phyloP scores from a whole-genome alignment of 2,797 vertebrate species.

The Xiphorhynchus erythropygius region DNA sequence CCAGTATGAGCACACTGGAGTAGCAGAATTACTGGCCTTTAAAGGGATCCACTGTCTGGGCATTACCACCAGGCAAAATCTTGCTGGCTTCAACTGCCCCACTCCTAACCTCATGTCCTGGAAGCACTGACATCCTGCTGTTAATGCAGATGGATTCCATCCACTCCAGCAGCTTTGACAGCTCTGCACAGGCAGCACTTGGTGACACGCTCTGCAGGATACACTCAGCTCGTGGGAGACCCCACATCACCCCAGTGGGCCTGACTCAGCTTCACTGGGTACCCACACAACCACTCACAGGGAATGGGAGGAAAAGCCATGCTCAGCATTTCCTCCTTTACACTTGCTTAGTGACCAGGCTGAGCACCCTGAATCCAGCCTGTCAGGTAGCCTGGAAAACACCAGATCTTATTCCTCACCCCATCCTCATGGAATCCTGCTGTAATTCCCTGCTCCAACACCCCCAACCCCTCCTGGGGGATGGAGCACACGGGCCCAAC shows the following conservation, averaged over 20 bases:
- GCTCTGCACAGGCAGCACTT: neutral
- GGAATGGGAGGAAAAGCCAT: rapidly evolving
- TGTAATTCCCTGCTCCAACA: neutral
- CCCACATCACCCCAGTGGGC: neutral
- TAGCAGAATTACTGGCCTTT: neutral
- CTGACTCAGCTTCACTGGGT: neutral
- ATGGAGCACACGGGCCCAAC: neutral
- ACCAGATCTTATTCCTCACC: neutral
- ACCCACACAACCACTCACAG: neutral
- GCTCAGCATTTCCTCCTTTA: neutral
- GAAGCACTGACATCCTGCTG: neutral
- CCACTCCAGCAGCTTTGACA: neutral
- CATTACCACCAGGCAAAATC: neutral
- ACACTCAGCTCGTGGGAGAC: neutral
- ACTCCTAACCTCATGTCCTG: neutral
- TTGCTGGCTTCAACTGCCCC: neutral
- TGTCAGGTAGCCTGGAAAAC: neutral
- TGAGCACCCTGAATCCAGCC: neutral
- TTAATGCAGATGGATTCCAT: neutral
- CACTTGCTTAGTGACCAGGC: neutral
- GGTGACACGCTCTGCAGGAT: rapidly evolving
- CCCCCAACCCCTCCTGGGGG: neutral
- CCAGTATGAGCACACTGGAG: neutral
- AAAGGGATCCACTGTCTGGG: neutral
- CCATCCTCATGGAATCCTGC: neutral